Conservation (phyloP, 2,797 vertebrate genomes). For the Remorina albescens region DNA sequence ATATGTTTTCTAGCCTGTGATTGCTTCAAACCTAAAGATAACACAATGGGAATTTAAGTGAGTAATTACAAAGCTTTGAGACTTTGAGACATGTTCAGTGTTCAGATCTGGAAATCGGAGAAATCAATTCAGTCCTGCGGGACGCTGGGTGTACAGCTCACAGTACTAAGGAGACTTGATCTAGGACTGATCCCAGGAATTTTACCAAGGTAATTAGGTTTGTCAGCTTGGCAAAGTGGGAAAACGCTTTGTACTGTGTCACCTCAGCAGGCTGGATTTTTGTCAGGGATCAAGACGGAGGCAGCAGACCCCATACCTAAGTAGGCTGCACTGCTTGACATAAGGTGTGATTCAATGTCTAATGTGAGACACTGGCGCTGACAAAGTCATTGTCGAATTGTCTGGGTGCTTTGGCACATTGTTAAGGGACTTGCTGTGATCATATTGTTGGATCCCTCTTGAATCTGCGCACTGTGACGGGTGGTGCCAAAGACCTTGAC, state of each 20-base stretch:
- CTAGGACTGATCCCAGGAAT: constrained; percentile 76
- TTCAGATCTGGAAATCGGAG: constrained; percentile 59
- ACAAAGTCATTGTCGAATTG: constrained; percentile 76
- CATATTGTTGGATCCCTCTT: constrained; percentile 53
- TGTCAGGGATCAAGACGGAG: constrained; percentile 77
- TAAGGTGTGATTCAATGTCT: constrained; percentile 62
- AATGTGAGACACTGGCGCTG: constrained; percentile 55
- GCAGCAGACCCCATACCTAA: constrained; percentile 57
- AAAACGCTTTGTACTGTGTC: constrained; percentile 80
- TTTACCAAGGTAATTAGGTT: constrained; percentile 72
- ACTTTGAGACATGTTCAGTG: constrained; percentile 52
- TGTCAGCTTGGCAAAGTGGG: constrained; percentile 75
- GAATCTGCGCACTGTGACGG: constrained; percentile 23
- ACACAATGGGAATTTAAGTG: constrained; percentile 45
- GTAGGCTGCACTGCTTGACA: constrained; percentile 55
- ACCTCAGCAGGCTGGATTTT: constrained; percentile 74
- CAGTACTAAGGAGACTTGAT: constrained; percentile 75
- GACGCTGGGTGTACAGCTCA: constrained; percentile 56
- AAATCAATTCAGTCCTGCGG: constrained; percentile 65
- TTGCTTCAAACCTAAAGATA: constrained; percentile 25
- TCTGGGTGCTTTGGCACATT: constrained; percentile 71
- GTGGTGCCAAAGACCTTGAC: constrained; percentile 63
- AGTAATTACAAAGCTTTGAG: constrained; percentile 52
- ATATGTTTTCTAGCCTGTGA: constrained; percentile 13
- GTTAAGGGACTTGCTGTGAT: constrained; percentile 61